Evolutionary conservation across 2,113 vertebrate species (phyloP).

Genomic region (Myrmophylax atrothorax): DNA sequence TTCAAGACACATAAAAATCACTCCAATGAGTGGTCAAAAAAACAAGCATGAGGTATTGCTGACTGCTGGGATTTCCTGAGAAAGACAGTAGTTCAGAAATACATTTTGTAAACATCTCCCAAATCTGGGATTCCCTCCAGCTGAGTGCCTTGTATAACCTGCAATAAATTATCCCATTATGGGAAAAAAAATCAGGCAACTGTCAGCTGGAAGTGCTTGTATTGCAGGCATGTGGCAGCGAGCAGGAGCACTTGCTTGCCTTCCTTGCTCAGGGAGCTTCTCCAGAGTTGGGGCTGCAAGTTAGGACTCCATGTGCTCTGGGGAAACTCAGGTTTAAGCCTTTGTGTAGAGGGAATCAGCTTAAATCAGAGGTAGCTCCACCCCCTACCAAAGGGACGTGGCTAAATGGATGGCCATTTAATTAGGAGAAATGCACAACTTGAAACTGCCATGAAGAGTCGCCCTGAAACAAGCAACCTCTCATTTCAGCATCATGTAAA

Average conservation of each 20-base stretch:
- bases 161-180: slow-evolving; percentile 15
- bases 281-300: neutral
- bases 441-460: neutral
- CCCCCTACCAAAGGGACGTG: neutral
- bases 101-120: slow-evolving; percentile 11
- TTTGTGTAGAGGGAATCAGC: rapidly evolving
- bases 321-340: neutral
- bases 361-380: neutral
- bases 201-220: neutral
- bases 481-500: slow-evolving; percentile 8
- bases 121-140: slow-evolving; percentile 43
- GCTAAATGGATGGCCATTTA: neutral
- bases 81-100: neutral
- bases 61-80: neutral
- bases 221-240: neutral
- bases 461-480: neutral
- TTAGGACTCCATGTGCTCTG: neutral
- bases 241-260: neutral
- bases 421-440: neutral
- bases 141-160: slow-evolving; percentile 20
- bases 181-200: neutral
- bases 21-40: neutral
- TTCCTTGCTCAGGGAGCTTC: neutral
- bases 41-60: neutral
- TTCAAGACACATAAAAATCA: neutral